A percentile compares a stretch with the other conserved stretches of the same genome.
Evolutionary conservation across 2,113 vertebrate species (phyloP).

Genomic region (Microtus pennsylvanicus): DNA sequence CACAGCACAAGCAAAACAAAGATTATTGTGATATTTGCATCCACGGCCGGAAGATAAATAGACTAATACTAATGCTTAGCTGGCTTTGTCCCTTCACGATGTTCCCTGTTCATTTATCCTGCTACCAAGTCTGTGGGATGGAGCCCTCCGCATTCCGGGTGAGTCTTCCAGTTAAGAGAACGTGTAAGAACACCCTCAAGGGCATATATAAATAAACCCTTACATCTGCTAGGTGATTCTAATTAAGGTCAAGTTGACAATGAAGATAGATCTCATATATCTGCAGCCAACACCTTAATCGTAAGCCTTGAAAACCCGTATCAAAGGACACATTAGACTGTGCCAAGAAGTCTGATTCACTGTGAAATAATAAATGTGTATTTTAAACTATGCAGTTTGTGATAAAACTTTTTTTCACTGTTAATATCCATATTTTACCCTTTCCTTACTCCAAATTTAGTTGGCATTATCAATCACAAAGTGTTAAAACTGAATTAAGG

Average conservation of each 20-base stretch:
- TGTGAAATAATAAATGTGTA: not conserved
- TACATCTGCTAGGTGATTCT: not conserved
- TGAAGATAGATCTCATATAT: not conserved
- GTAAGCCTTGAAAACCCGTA: not conserved
- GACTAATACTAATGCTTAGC: too few species aligned
- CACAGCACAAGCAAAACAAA: slow-evolving; percentile 16
- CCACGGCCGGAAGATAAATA: too few species aligned
- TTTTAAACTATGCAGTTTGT: not conserved
- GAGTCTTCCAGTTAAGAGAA: not conserved
- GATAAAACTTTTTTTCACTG: not conserved
- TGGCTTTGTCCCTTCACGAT: not conserved
- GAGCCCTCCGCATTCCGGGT: not conserved
- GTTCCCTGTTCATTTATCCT: not conserved
- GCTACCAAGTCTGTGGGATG: not conserved
- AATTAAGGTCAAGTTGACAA: not conserved
- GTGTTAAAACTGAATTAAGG: not conserved
- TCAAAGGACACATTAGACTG: not conserved
- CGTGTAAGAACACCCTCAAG: not conserved
- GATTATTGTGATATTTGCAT: not conserved
- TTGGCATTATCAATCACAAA: not conserved
- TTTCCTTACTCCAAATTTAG: not conserved
- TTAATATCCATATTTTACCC: not conserved
- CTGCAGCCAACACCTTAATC: not conserved
- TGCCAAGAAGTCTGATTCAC: not conserved
- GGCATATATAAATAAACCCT: not conserved